Evolutionary conservation across 2,797 vertebrate genomes (phyloP), one percentile per base, ranked within the genome.

Genomic region (Fistularia commersonii): DNA sequence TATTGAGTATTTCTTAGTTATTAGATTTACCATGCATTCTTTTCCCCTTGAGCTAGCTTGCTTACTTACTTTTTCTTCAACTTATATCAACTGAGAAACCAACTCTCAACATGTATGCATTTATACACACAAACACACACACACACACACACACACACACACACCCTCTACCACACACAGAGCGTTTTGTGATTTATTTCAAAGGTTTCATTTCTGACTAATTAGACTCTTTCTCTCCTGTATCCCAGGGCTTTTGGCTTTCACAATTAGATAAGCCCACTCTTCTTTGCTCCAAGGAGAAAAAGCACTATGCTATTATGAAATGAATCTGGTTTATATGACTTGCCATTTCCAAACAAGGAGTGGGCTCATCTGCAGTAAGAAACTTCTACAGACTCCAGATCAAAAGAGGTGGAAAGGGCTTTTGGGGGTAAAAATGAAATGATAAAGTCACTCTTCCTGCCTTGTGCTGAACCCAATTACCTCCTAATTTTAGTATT

Each of bases 131-230:
- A 66, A 40, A 59, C 51, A 68, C n/a, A 45, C 32, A 33, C n/a
- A 42, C 15, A 23, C 3, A 46, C 14, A 46, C 53, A 55, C 54
- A 68, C 50, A 23, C 23, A 23, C 23, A 23, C 23, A 23, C 23
- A 23, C 64, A 54, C 73, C 64, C 74, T 67, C 71, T 59, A 76
- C 77, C 80, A 64, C 76, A 85, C 81, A 74, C 64, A 47, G 37
- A 66, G 76, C 81, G 75, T 80, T 72, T 69, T 80, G 82, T 77
- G 78, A 63, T 83, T 76, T 49, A 80, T 89, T 87, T 89, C 86
- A 88, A 88, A 88, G 86, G 74, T 51, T 79, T 79, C 41, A 64
- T 83, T 83, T 76, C 62, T 54, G 65, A 72, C 77, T 88, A 86
- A 88, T 89, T 87, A 88, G 81, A 72, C 80, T 64, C 69, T 72